Evolutionary conservation across 2,888 invertebrate genomes (phyloP).

Genomic region (Drosophila neotestacea): DNA sequence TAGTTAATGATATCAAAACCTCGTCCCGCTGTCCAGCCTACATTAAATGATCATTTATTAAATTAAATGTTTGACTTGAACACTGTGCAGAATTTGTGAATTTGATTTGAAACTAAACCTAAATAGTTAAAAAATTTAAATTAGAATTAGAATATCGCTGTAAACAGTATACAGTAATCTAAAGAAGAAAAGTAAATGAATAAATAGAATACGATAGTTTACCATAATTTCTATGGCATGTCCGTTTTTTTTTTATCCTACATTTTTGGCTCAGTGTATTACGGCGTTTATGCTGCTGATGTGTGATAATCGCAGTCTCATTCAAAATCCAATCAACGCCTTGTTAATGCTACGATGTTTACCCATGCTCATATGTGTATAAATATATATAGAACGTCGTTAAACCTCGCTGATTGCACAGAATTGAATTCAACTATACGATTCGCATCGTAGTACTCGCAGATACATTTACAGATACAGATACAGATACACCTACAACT

Average conservation of each 20-base stretch:
- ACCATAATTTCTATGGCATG: background rate
- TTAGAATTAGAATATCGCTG: background rate
- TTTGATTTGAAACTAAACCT: background rate
- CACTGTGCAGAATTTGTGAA: slow-evolving; percentile 5
- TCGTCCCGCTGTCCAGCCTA: slow-evolving; percentile 8
- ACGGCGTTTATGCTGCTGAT: slow-evolving; percentile 34
- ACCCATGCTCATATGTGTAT: slow-evolving; percentile 26
- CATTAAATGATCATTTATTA: slow-evolving; percentile 34
- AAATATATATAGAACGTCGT: slow-evolving; percentile 41
- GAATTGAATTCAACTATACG: slow-evolving; percentile 70
- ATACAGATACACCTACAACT: slow-evolving; percentile 14
- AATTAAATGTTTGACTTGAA: slow-evolving; percentile 18
- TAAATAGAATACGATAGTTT: too few species aligned
- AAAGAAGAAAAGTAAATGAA: background rate
- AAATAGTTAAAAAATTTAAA: background rate
- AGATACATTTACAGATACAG: slow-evolving; percentile 18
- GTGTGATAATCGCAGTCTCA: slow-evolving; percentile 44
- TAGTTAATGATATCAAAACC: slow-evolving; percentile 16
- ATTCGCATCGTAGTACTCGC: slow-evolving; percentile 33
- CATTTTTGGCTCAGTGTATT: slow-evolving; percentile 30
- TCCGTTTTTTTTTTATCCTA: background rate
- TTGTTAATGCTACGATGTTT: slow-evolving; percentile 50
- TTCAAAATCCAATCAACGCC: slow-evolving; percentile 71
- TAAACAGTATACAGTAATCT: background rate
- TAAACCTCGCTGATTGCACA: slow-evolving; percentile 70